phyloP scores from a whole-genome alignment of 1,140 invertebrate genomes.

The Lethocerus indicus region DNA sequence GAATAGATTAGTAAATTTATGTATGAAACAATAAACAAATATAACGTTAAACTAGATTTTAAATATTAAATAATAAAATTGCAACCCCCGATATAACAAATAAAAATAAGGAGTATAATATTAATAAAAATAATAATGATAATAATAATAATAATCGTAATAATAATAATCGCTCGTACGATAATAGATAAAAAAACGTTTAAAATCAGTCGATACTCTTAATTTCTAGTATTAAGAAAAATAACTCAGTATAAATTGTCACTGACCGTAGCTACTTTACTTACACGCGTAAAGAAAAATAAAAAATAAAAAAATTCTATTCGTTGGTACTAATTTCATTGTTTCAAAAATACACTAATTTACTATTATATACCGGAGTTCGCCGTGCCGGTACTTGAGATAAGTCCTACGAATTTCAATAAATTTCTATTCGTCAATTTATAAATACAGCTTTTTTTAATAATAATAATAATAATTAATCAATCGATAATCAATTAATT shows the following conservation, averaged over 20 bases:
- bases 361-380: conserved; percentile 7
- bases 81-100: conserved; percentile 10
- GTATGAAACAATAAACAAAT: conserved; percentile 12
- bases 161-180: too few species aligned
- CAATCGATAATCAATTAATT: not conserved
- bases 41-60: conserved; percentile 11
- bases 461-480: conserved; percentile 12
- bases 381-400: conserved; percentile 2
- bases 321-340: conserved; percentile 14
- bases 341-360: conserved; percentile 16
- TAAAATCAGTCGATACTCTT: conserved; percentile 11
- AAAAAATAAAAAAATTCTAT: conserved; percentile 10
- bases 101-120: conserved; percentile 9
- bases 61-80: conserved; percentile 9
- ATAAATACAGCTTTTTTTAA: conserved; percentile 10
- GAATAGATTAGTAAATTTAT: conserved; percentile 8
- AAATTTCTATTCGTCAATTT: conserved; percentile 12
- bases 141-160: too few species aligned
- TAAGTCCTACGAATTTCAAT: conserved; percentile 6
- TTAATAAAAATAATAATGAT: conserved; percentile 6
- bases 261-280: not conserved
- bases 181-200: conserved; percentile 3
- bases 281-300: not conserved
- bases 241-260: not conserved
- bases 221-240: conserved; percentile 4